These are phyloP conservation scores for Phlogophora meticulosa DNA, from an alignment of 2,888 invertebrate species.

Conservation along the genomic window DNA sequence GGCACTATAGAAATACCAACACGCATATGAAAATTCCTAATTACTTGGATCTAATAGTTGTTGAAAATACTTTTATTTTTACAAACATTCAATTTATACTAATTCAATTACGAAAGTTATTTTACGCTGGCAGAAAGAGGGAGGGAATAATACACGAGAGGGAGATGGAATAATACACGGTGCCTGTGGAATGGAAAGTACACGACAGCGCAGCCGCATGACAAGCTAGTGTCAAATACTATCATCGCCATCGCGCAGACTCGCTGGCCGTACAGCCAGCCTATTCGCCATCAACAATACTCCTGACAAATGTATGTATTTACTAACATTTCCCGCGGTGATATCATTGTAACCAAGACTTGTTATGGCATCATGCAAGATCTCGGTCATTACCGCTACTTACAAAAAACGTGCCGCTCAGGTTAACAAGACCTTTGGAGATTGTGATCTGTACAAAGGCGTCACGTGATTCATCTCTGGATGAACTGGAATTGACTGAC, in stretches of 20 bases:
- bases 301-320: constrained; percentile 64
- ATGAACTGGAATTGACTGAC: constrained; percentile 24
- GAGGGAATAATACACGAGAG: no score
- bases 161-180: no score
- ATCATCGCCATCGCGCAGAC: neutral
- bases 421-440: constrained; percentile 30
- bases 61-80: no score
- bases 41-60: no score
- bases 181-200: no score
- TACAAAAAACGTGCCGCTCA: constrained; percentile 42
- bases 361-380: constrained; percentile 48
- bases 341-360: constrained; percentile 66
- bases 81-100: no score
- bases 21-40: no score
- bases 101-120: no score
- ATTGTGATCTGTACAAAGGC: constrained; percentile 24
- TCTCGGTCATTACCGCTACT: constrained; percentile 60
- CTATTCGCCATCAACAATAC: constrained; percentile 58
- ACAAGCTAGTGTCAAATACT: no score
- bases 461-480: constrained; percentile 35
- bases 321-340: constrained; percentile 71
- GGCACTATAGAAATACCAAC: no score
- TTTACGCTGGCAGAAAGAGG: no score
- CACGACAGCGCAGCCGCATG: no score
- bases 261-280: constrained; percentile 33